A percentile compares a stretch with the other conserved stretches of the same genome.
These are phyloP conservation scores for Meloidogyne chitwoodi DNA, from an alignment of 1,140 invertebrate genomes.

Conservation along the genomic window DNA sequence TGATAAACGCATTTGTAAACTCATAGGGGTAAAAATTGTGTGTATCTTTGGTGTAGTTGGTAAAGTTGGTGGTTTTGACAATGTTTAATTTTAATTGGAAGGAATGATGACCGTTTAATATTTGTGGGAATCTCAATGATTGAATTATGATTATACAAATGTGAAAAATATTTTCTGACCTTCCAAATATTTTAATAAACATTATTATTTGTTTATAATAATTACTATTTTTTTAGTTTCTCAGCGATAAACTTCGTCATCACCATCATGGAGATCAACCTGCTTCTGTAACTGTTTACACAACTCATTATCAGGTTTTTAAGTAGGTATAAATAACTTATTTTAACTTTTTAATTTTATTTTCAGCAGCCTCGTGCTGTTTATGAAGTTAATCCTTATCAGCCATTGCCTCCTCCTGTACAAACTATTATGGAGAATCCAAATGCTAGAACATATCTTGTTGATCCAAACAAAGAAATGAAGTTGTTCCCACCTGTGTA, in stretches of 20 bases:
- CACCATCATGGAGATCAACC: conserved; percentile 48
- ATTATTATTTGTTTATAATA: conserved; percentile 4
- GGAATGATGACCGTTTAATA: background rate
- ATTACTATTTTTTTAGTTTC: conserved; percentile 38
- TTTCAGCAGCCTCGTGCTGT: conserved; percentile 53
- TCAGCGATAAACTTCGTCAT: conserved; percentile 46
- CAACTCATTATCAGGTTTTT: conserved; percentile 48
- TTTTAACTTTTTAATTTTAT: conserved; percentile 8
- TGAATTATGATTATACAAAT: background rate
- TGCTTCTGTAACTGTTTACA: conserved; percentile 49
- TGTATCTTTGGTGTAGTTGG: background rate
- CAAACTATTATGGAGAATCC: conserved; percentile 54
- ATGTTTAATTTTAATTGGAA: background rate
- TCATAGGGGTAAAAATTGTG: too few species aligned
- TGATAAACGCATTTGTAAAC: too few species aligned
- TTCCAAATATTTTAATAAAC: background rate
- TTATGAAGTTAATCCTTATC: conserved; percentile 57
- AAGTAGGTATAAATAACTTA: background rate
- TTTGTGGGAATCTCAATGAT: background rate
- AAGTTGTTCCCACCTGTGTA: conserved; percentile 59
- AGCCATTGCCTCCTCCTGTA: conserved; percentile 57
- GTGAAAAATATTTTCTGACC: conserved; percentile 6
- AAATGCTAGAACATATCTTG: conserved; percentile 46
- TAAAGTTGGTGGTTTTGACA: background rate
- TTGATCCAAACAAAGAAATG: conserved; percentile 54